A percentile compares a stretch with the other conserved stretches of the same genome.
Evolutionary conservation across 2,797 vertebrate species (phyloP).

Genomic region (Prionace glauca): DNA sequence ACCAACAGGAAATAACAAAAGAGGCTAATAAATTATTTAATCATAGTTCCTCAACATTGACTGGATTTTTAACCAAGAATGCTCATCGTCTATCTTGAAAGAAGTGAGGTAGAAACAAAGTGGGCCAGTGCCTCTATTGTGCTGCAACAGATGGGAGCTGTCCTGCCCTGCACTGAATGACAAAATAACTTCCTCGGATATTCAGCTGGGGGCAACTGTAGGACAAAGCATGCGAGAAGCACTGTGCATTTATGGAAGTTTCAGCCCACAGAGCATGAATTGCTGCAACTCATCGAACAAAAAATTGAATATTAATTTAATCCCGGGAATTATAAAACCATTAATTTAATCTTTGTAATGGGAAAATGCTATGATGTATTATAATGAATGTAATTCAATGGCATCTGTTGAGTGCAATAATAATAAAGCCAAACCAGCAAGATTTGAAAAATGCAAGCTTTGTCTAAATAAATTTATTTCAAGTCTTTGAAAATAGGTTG

Average conservation of each 20-base stretch:
- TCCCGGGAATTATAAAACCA: slow-evolving; percentile 14
- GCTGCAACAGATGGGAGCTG: background rate
- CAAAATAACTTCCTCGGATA: background rate
- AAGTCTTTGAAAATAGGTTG: background rate
- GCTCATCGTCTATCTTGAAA: background rate
- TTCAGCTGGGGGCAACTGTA: background rate
- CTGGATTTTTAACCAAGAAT: background rate
- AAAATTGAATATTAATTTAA: background rate
- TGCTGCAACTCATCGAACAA: background rate
- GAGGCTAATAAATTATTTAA: background rate
- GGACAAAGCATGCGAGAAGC: background rate
- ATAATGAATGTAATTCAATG: background rate
- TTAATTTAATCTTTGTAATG: background rate
- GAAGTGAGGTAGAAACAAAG: background rate
- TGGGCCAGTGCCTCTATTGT: background rate
- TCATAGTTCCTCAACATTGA: background rate
- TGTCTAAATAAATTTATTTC: background rate
- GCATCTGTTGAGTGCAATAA: background rate
- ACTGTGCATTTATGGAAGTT: background rate
- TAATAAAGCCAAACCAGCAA: slow-evolving; percentile 1
- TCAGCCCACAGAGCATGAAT: background rate
- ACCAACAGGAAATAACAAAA: background rate
- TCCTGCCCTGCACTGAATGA: background rate
- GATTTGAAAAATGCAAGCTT: background rate
- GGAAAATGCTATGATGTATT: background rate